Evolutionary conservation across 2,797 vertebrate genomes (phyloP).

Genomic region (Geotria australis): DNA sequence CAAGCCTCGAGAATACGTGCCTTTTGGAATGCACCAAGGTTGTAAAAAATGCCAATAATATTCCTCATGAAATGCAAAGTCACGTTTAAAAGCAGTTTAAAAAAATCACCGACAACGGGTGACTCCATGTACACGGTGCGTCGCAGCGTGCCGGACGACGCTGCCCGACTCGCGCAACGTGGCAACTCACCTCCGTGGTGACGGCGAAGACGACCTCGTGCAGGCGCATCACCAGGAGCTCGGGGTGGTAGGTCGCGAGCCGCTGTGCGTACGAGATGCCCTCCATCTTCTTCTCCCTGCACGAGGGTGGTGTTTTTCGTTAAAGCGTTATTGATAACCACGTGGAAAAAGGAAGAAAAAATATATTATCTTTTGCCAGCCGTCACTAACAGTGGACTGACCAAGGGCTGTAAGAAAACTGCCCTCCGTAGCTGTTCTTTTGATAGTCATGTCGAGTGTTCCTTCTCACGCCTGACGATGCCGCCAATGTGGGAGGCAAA

Average conservation of each 20-base stretch:
- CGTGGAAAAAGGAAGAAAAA: not conserved
- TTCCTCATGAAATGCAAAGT: too few species aligned
- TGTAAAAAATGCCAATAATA: too few species aligned
- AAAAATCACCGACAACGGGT: too few species aligned
- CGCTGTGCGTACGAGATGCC: conserved; percentile 10
- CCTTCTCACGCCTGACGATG: too few species aligned
- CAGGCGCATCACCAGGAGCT: conserved; percentile 10
- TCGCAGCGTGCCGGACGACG: not conserved
- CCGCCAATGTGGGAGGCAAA: too few species aligned
- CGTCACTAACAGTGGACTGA: too few species aligned
- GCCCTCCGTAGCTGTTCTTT: too few species aligned
- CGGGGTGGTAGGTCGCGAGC: conserved; percentile 10
- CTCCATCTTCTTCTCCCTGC: conserved; percentile 14
- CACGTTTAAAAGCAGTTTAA: too few species aligned
- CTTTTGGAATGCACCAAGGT: too few species aligned
- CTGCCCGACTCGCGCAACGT: not conserved
- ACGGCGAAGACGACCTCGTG: conserved; percentile 11
- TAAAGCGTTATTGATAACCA: not conserved
- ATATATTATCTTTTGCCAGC: not conserved
- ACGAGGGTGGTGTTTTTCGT: not conserved
- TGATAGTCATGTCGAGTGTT: too few species aligned
- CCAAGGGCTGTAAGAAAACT: too few species aligned
- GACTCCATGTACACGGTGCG: not conserved
- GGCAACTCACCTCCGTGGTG: conserved; percentile 10
- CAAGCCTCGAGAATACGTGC: too few species aligned